Evolutionary conservation across 1,140 invertebrate genomes (phyloP).

Genomic region (Matsumurasca onukii): DNA sequence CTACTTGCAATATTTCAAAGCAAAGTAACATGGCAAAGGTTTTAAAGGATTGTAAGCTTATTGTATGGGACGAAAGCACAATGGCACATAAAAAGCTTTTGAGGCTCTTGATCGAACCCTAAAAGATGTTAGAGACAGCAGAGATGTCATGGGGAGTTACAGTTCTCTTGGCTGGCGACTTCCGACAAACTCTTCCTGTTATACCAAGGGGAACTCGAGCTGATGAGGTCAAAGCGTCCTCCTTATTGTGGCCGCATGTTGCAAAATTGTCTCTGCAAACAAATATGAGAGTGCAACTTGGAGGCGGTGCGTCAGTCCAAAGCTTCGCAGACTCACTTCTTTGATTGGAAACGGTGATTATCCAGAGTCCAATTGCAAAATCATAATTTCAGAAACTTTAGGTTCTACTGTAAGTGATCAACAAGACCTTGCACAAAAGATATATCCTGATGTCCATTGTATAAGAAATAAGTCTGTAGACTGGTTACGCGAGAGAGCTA

Average conservation of each 20-base stretch:
- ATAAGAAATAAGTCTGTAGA: neutral
- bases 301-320: no score
- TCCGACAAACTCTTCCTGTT: neutral
- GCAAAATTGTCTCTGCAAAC: no score
- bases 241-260: no score
- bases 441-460: neutral
- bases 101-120: slow-evolving; percentile 41
- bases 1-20: slow-evolving; percentile 41
- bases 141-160: slow-evolving; percentile 42
- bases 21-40: slow-evolving; percentile 37
- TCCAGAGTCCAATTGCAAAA: neutral
- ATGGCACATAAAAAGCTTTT: no score
- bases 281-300: no score
- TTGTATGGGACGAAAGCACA: slow-evolving; percentile 43
- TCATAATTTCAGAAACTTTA: neutral
- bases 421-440: neutral
- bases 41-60: slow-evolving; percentile 39
- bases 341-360: neutral
- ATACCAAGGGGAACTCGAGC: neutral
- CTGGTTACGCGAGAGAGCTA: slow-evolving; percentile 11
- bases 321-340: neutral
- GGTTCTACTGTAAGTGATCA: neutral
- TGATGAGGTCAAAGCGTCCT: no score
- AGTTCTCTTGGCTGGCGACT: no score
- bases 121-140: slow-evolving; percentile 38